Conservation (phyloP, 2,113 vertebrate species). For the Alethe castanea region DNA sequence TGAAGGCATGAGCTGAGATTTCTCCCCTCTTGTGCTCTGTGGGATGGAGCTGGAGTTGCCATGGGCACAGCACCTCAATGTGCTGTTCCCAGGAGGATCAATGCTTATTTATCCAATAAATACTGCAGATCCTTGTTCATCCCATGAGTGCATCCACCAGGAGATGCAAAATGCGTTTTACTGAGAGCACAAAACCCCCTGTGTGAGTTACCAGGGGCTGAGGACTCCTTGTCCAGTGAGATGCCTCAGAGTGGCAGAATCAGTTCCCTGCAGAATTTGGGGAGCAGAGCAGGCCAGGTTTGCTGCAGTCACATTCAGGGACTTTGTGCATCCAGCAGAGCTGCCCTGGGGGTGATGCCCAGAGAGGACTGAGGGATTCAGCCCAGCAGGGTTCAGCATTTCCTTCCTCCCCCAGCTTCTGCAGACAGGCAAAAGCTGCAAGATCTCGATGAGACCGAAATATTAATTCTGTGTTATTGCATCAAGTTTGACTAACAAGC, state of each 20-base stretch:
- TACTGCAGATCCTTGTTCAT: neutral
- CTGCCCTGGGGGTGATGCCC: neutral
- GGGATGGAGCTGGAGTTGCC: neutral
- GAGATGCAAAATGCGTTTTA: neutral
- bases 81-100: neutral
- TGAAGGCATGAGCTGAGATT: neutral
- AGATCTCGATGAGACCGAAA: conserved; percentile 60
- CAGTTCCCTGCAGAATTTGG: neutral
- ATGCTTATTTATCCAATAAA: neutral
- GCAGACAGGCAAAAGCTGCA: conserved; percentile 40
- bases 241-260: neutral
- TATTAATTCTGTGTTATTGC: conserved; percentile 70
- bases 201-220: neutral
- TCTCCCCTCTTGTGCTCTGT: neutral
- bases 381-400: neutral
- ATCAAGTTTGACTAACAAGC: conserved; percentile 69
- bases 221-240: neutral
- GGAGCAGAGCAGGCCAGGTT: neutral
- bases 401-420: neutral
- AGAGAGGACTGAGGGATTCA: fast-evolving
- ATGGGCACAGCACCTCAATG: neutral
- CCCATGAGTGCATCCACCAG: neutral
- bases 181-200: neutral
- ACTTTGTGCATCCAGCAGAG: neutral
- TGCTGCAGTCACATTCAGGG: neutral